A percentile compares a stretch with the other conserved stretches of the same genome.
Evolutionary conservation across 2,113 vertebrate species (phyloP).

Genomic region (Leuciscus idus): DNA sequence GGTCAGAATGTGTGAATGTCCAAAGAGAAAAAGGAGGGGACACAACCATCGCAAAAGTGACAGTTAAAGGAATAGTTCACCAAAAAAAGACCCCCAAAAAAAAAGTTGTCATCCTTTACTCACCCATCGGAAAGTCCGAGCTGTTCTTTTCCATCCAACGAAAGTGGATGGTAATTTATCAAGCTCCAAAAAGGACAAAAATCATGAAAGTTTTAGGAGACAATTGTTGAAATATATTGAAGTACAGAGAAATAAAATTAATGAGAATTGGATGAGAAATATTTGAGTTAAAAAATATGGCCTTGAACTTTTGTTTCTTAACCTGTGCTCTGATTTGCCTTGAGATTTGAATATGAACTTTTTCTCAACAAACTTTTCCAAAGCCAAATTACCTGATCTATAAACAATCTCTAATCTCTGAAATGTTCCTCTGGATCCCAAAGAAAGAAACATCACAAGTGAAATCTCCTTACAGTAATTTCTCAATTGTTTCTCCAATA

Average conservation of each 20-base stretch:
- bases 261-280: background rate
- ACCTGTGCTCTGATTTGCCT: background rate
- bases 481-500: background rate
- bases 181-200: background rate
- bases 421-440: background rate
- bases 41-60: background rate
- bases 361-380: background rate
- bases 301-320: too few relatives aligned
- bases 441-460: background rate
- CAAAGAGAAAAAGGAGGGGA: slow-evolving; percentile 15
- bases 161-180: background rate
- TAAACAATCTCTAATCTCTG: too few relatives aligned
- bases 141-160: background rate
- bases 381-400: background rate
- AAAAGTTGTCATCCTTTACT: background rate
- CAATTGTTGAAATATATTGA: background rate
- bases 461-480: background rate
- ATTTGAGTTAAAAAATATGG: background rate
- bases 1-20: slow-evolving; percentile 64
- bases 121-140: background rate
- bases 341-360: background rate
- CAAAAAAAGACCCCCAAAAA: background rate
- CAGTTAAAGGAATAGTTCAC: background rate
- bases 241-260: background rate
- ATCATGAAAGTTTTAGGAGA: background rate